These are phyloP conservation scores for Coleophora flavipennella DNA, from an alignment of 2,888 invertebrate species.

Conservation along the genomic window DNA sequence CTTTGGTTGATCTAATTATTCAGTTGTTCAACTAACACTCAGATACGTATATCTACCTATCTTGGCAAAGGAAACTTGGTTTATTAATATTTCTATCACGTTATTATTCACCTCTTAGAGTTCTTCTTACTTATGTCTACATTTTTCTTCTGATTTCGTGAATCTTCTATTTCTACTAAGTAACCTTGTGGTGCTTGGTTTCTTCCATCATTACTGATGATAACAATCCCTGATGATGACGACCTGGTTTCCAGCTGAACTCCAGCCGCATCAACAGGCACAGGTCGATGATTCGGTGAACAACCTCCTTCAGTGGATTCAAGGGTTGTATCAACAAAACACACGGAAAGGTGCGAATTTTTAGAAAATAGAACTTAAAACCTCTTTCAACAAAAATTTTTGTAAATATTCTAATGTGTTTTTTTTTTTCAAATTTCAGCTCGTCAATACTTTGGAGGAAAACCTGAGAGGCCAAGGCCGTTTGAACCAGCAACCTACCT, in stretches of 20 bases:
- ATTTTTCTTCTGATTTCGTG: too few relatives aligned
- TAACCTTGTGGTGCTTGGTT: neutral
- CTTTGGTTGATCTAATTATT: too few relatives aligned
- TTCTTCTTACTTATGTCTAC: too few relatives aligned
- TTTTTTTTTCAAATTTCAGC: slow-evolving; percentile 55
- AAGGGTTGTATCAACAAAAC: slow-evolving; percentile 77
- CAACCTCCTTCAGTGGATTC: slow-evolving; percentile 83
- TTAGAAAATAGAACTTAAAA: slow-evolving; percentile 7
- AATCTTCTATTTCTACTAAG: too few relatives aligned
- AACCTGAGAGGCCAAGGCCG: slow-evolving; percentile 79
- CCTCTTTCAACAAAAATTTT: neutral
- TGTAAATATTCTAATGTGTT: neutral
- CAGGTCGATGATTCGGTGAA: slow-evolving; percentile 81
- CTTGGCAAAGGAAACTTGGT: too few relatives aligned
- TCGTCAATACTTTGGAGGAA: slow-evolving; percentile 77
- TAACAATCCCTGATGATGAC: slow-evolving; percentile 36
- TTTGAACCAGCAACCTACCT: slow-evolving; percentile 71
- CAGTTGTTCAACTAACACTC: too few relatives aligned
- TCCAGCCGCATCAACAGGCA: slow-evolving; percentile 56
- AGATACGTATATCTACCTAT: too few relatives aligned
- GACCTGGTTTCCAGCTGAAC: slow-evolving; percentile 57
- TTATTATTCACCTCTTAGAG: too few relatives aligned
- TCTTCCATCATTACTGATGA: slow-evolving; percentile 23
- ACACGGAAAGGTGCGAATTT: slow-evolving; percentile 62
- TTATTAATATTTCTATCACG: too few relatives aligned